Base-by-base conservation (phyloP, 1,140 invertebrate species). In the Cyclina sinensis region DNA sequence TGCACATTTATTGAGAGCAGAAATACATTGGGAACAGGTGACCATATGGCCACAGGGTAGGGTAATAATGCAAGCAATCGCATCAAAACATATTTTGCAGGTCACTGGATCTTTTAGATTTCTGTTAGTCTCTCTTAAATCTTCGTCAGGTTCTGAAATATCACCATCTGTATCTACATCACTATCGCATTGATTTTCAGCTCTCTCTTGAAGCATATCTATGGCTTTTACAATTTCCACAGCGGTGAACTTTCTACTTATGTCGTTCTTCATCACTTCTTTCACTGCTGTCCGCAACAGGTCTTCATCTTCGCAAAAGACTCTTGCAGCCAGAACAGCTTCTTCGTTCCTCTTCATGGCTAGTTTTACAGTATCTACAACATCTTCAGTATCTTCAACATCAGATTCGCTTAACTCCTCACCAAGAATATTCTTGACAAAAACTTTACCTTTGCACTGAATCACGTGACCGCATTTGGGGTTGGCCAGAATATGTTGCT, bases 41-140 rank as follows among this genome's bases (percentile, higher is more conserved):
- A 98, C 86, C 48, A 99, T 96, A 96, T 99, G 98, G 1, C 98
- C 98, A 95, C 98, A 99, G 27, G 98, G 98, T 90, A 99, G 95
- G 96, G 98, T 98, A 59, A 98, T 98, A 70, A 98, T 97, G 51
- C 97, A 97, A 76, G 98, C 97, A 95, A 98, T 98, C 88, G 96
- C 96, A 95, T 98, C 98, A 97, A 98, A 97, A 93, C 98, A 99
- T 90, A 99, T 97, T 96, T 99, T 99, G 95, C 98, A 99, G 37
- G 97, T 96, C 70, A 97, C 97, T 12, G 97, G 97, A 95, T 99
- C 98, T 92, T 97, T 97, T 51, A 99, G 94, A n/a, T 54, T 24
- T 37, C 57, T 30, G 65, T 93, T 92, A 43, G 92, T 88, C 57
- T 91, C 83, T 43, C 57, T 39, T 24, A 91, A 24, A 43, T 27